These are phyloP conservation scores for Oenanthe oenanthe DNA, from an alignment of 2,113 vertebrate species.

Conservation along the genomic window DNA sequence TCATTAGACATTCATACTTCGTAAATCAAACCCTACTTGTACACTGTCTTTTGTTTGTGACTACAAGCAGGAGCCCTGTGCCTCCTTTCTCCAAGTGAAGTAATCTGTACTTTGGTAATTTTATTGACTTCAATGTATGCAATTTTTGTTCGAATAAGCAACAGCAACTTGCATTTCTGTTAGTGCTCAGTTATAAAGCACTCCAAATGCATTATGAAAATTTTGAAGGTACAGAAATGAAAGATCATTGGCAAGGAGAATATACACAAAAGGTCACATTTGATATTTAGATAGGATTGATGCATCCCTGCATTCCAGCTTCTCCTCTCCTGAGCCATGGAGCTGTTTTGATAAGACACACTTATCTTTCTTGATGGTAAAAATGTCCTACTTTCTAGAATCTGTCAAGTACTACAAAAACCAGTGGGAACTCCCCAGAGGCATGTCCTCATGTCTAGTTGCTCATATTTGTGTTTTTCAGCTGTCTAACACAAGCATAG, in stretches of 20 bases:
- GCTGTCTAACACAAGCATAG: slow-evolving; percentile 13
- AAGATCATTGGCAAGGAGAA: slow-evolving; percentile 44
- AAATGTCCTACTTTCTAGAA: slow-evolving; percentile 43
- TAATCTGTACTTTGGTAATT: neutral
- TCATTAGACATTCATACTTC: neutral
- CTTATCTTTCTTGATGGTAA: slow-evolving; percentile 45
- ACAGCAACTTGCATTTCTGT: neutral
- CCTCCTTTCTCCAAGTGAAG: neutral
- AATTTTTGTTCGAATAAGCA: neutral
- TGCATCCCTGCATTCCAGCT: slow-evolving; percentile 30
- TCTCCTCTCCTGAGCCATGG: slow-evolving; percentile 7
- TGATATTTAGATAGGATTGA: slow-evolving; percentile 50
- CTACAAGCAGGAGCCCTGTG: neutral
- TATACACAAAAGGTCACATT: slow-evolving; percentile 43
- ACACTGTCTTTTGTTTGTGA: neutral
- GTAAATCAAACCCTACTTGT: neutral
- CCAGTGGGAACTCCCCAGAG: slow-evolving; percentile 19
- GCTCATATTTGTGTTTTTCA: slow-evolving; percentile 49
- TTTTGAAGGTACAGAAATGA: slow-evolving; percentile 24
- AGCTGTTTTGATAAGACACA: slow-evolving; percentile 52
- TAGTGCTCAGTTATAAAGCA: slow-evolving; percentile 22
- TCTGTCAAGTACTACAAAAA: slow-evolving; percentile 47
- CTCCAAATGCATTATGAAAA: slow-evolving; percentile 9
- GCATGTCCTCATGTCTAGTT: slow-evolving; percentile 30
- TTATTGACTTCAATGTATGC: neutral